These are phyloP conservation scores for Acipenser transmontanus DNA, from an alignment of 2,797 vertebrate genomes.

Conservation along the genomic window DNA sequence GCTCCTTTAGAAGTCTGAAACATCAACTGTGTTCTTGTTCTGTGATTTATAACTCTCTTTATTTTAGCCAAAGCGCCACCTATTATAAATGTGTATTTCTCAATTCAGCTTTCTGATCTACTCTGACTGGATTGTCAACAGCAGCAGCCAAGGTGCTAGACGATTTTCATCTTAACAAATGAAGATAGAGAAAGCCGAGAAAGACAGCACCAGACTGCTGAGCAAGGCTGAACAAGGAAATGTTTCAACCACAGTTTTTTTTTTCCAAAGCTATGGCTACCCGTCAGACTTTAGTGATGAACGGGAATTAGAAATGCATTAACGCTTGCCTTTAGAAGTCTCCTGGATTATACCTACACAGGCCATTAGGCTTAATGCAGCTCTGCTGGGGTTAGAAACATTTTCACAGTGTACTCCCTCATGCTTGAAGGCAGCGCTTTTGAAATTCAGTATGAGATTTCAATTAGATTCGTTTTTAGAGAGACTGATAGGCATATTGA, in stretches of 20 bases:
- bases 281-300: neutral
- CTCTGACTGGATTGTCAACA: neutral
- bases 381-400: neutral
- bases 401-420: neutral
- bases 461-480: neutral
- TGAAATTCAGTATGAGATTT: neutral
- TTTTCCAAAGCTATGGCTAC: neutral
- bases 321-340: neutral
- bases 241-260: neutral
- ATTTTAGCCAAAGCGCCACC: neutral
- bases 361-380: neutral
- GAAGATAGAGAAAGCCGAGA: neutral
- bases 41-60: neutral
- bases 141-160: neutral
- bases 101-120: neutral
- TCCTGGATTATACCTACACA: neutral
- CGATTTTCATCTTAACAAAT: neutral
- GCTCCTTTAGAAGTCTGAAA: too few species aligned
- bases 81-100: neutral
- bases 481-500: neutral
- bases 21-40: neutral
- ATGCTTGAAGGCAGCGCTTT: neutral
- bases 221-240: constrained; percentile 1
- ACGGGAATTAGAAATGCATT: neutral
- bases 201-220: neutral